These are phyloP conservation scores for Brenthis ino DNA, from an alignment of 2,888 invertebrate species.

Conservation along the genomic window DNA sequence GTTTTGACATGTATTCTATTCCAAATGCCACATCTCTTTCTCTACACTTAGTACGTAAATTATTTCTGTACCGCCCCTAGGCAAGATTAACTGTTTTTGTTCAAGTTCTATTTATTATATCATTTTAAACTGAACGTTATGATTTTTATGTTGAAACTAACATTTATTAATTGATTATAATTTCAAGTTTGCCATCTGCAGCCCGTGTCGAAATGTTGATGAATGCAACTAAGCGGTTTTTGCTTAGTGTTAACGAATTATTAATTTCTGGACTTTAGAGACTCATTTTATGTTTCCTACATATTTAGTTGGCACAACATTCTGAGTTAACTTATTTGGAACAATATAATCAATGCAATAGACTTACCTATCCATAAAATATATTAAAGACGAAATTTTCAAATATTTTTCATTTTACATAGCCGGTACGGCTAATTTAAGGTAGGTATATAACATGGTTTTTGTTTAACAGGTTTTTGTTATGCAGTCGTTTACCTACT, in stretches of 20 bases:
- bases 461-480: too few relatives aligned
- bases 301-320: too few relatives aligned
- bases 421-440: too few relatives aligned
- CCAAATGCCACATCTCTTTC: not conserved
- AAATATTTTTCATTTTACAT: too few relatives aligned
- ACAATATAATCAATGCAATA: too few relatives aligned
- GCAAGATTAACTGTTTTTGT: slow-evolving; percentile 6
- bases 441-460: too few relatives aligned
- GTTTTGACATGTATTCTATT: too few relatives aligned
- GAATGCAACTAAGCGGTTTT: slow-evolving; percentile 16
- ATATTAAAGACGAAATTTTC: too few relatives aligned
- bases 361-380: too few relatives aligned
- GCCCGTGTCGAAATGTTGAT: slow-evolving; percentile 28
- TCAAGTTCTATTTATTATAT: slow-evolving; percentile 15
- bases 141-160: slow-evolving; percentile 19
- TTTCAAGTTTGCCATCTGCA: slow-evolving; percentile 19
- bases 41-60: slow-evolving; percentile 4
- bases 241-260: not conserved
- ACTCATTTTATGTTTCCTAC: too few relatives aligned
- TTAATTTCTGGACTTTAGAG: not conserved
- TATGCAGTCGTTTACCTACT: too few relatives aligned
- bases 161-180: slow-evolving; percentile 29
- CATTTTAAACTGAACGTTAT: slow-evolving; percentile 14
- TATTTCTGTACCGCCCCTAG: slow-evolving; percentile 1
- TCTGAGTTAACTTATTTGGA: too few relatives aligned